A percentile compares a stretch with the other conserved stretches of the same genome.
These are phyloP conservation scores for Lepilemur ruficaudatus DNA, from an alignment of 2,797 vertebrate species.

Conservation along the genomic window DNA sequence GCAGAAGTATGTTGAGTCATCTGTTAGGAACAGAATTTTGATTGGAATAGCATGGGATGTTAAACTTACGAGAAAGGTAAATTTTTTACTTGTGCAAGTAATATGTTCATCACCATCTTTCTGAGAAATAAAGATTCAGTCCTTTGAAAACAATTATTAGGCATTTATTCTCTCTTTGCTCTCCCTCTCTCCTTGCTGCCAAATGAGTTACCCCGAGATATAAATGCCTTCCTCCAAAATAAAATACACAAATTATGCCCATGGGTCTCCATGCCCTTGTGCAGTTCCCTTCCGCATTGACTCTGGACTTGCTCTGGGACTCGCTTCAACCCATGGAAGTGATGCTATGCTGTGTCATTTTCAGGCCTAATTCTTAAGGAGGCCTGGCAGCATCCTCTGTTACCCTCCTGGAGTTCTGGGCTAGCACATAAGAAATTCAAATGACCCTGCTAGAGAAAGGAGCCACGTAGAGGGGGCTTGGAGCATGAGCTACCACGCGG, in stretches of 20 bases:
- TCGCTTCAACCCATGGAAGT: not conserved
- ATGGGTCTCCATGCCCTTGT: rapidly evolving
- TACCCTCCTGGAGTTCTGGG: not conserved
- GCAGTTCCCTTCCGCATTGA: rapidly evolving
- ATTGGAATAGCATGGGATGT: not conserved
- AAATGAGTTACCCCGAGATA: not conserved
- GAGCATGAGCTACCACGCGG: too few relatives aligned
- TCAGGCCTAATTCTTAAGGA: not conserved
- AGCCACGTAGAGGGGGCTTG: not conserved
- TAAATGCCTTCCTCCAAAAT: not conserved
- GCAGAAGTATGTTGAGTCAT: not conserved
- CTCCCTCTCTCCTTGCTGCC: not conserved
- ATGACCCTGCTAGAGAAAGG: not conserved
- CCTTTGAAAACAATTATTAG: not conserved
- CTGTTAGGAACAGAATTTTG: not conserved
- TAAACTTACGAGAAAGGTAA: not conserved
- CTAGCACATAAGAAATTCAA: not conserved
- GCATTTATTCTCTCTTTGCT: not conserved
- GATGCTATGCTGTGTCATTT: not conserved
- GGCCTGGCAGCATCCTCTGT: not conserved
- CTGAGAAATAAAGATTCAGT: not conserved
- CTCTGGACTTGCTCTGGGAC: not conserved
- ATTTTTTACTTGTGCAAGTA: not conserved
- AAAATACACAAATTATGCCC: not conserved
- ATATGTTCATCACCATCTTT: not conserved